Evolutionary conservation across 2,797 vertebrate genomes (phyloP).

Genomic region (Clarias pachynema): DNA sequence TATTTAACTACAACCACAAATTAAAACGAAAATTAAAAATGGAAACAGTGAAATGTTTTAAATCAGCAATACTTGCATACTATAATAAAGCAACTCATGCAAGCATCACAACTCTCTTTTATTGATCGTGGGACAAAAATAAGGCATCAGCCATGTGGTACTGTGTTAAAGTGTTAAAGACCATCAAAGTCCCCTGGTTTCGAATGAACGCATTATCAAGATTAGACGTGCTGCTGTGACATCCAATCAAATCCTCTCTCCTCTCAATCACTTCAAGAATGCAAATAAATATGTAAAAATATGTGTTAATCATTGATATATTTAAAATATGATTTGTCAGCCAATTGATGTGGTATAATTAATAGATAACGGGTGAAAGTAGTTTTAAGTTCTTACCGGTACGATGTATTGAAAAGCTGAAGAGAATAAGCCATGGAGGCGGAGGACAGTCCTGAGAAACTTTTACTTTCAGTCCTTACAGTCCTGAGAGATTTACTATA

Average conservation of each 20-base stretch:
- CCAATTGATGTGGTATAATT: too few species aligned
- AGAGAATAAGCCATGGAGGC: too few species aligned
- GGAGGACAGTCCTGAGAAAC: too few species aligned
- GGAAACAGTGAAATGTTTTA: not conserved
- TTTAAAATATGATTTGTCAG: too few species aligned
- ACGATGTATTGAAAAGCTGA: too few species aligned
- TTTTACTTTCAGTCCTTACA: too few species aligned
- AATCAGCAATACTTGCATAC: not conserved
- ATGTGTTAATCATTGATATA: too few species aligned
- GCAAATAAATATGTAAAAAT: not conserved
- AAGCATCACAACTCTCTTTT: not conserved
- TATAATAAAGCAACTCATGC: not conserved
- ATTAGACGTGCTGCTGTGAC: not conserved
- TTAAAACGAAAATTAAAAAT: not conserved
- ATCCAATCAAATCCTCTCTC: not conserved
- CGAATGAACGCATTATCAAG: not conserved
- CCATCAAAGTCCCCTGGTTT: not conserved
- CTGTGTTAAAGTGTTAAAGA: not conserved
- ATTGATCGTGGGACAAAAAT: not conserved
- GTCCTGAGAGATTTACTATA: too few species aligned
- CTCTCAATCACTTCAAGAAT: not conserved
- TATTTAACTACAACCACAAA: slow-evolving; percentile 49
- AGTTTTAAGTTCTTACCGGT: too few species aligned
- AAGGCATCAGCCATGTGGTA: not conserved
- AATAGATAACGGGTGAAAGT: too few species aligned